Percentiles rank a stretch among this genome's conserved stretches.
Conservation (phyloP, 2,797 vertebrate genomes). For the Decapterus maruadsi region DNA sequence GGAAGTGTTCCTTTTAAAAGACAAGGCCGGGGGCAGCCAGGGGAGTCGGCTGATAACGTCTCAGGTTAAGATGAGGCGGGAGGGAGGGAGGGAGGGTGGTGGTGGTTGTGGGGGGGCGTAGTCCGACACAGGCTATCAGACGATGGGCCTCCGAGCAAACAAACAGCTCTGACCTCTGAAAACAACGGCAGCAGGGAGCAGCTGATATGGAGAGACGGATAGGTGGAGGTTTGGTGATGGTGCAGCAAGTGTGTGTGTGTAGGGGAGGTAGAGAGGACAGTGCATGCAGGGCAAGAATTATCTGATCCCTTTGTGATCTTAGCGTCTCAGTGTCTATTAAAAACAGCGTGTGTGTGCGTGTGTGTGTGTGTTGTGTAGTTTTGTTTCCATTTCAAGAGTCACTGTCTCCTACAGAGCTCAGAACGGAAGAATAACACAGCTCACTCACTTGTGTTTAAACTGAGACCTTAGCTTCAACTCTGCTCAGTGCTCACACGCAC, state of each 20-base stretch:
- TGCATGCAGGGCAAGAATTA: conserved; percentile 57
- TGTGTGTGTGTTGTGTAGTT: conserved; percentile 2
- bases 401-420: background rate
- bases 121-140: conserved; percentile 74
- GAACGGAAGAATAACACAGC: too few relatives aligned
- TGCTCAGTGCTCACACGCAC: too few relatives aligned
- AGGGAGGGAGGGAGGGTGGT: conserved; percentile 50
- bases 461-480: too few relatives aligned
- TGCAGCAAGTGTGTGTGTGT: conserved; percentile 33
- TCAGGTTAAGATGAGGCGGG: conserved; percentile 65
- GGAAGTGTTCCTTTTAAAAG: conserved; percentile 80
- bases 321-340: conserved; percentile 42
- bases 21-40: conserved; percentile 67
- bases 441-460: too few relatives aligned
- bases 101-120: conserved; percentile 29
- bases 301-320: conserved; percentile 48
- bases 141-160: conserved; percentile 73
- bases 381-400: background rate
- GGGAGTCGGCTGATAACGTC: conserved; percentile 69
- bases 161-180: conserved; percentile 79
- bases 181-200: conserved; percentile 77
- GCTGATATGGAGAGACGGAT: conserved; percentile 74
- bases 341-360: conserved; percentile 22
- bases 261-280: conserved; percentile 47
- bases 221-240: conserved; percentile 54